Base-by-base conservation (phyloP, 2,888 invertebrate genomes). In the Tiliacea citrago region DNA sequence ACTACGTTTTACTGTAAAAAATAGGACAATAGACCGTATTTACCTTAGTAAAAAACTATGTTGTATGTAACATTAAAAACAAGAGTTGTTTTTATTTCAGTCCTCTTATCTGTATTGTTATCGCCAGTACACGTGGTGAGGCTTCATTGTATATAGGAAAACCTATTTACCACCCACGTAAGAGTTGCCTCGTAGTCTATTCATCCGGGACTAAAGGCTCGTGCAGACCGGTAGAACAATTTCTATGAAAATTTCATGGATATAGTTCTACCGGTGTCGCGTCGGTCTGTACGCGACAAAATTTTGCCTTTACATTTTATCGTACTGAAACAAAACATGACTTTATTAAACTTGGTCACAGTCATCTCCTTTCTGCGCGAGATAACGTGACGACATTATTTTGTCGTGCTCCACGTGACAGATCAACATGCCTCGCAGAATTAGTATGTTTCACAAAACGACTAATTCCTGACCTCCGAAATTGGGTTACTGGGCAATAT, bases 1-100 rank as follows among this genome's bases (percentile, higher is more conserved):
- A 39, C 39, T 81, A 51, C 35, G 39, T 65, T 9, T 51, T 53
- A 29, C 13, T n/a, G 42, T 39, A 77, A 77, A 81, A 77, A 79
- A 61, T 60, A 60, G 47, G 58, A 66, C 82, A 77, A 81, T 81
- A 77, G 53, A 75, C 13, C 7, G 49, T 42, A 47, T 81, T 74
- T 72, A 73, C 16, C 0, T 42, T 0, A 29, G 24, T 61, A 77
- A 77, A 76, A 82, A 81, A 77, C 58, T 5, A 35, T 42, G 42
- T 53, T 24, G 53, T 35, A 3, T 75, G 39, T 65, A 49, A 47
- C 42, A 81, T 60, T 42, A 29, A 45, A 81, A 81, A 76, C 62
- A 63, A 81, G 9, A 60, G 29, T 58, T 35, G 63, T 65, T 81
- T 53, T 63, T 75, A n/a, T 65, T 53, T 53, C 47, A 53, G 16